Evolutionary conservation across 1,140 invertebrate species (phyloP).

Genomic region (Coenobita brevimanus): DNA sequence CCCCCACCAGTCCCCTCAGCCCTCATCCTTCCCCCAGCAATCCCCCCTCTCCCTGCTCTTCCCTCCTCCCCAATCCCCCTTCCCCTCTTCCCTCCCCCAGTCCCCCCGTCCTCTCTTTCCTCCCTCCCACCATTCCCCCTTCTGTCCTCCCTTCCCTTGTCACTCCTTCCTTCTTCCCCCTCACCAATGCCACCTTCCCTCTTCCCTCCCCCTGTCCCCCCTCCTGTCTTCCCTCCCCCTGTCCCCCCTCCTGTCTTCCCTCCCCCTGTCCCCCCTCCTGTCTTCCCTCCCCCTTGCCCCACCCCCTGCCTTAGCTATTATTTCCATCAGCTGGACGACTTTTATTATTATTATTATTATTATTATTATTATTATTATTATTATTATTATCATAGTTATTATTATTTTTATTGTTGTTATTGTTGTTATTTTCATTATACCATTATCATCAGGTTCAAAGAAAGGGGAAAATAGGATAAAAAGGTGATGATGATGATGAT

Average conservation of each 20-base stretch:
- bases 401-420: too few relatives aligned
- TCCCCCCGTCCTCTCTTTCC: background rate
- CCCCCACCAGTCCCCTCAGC: background rate
- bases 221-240: background rate
- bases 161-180: background rate
- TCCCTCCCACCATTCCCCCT: background rate
- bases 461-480: too few relatives aligned
- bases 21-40: too few relatives aligned
- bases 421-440: too few relatives aligned
- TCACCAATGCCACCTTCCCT: background rate
- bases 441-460: too few relatives aligned
- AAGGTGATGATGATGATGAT: too few relatives aligned
- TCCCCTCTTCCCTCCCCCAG: background rate
- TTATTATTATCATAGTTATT: too few relatives aligned
- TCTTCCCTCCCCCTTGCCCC: constrained; percentile 6
- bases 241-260: background rate
- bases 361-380: too few relatives aligned
- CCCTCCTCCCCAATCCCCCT: too few relatives aligned
- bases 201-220: background rate
- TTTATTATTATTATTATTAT: too few relatives aligned
- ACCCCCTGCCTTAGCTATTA: background rate
- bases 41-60: too few relatives aligned
- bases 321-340: too few relatives aligned
- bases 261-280: constrained; percentile 18
- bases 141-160: background rate